Evolutionary conservation across 2,113 vertebrate species (phyloP).

Genomic region (Turdus rufiventris): DNA sequence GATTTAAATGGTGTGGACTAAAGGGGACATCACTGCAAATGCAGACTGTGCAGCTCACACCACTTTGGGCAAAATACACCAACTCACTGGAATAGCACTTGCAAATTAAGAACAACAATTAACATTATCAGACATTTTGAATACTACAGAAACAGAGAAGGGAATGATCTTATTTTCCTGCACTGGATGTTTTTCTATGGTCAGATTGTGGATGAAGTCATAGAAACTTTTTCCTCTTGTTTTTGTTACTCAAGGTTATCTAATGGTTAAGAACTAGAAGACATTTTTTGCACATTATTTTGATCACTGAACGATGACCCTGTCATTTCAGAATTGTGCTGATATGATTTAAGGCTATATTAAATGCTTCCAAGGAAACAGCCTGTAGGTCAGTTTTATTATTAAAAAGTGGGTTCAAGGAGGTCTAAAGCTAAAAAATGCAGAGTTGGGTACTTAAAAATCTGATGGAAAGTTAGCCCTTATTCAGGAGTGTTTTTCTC

Average conservation of each 20-base stretch:
- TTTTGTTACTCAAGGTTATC: not conserved
- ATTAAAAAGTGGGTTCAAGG: not conserved
- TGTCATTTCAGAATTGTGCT: not conserved
- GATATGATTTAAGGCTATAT: slow-evolving; percentile 13
- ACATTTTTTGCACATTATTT: not conserved
- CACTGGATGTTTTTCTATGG: not conserved
- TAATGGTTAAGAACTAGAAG: not conserved
- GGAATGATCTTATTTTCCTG: not conserved
- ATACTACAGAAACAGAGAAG: not conserved
- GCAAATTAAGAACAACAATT: not conserved
- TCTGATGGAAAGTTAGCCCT: slow-evolving; percentile 41
- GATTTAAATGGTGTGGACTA: not conserved
- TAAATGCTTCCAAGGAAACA: not conserved
- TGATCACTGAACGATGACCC: not conserved
- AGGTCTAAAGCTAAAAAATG: not conserved
- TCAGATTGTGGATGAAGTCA: not conserved
- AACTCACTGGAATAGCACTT: not conserved
- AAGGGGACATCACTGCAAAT: not conserved
- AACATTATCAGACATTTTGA: not conserved
- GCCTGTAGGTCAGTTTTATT: not conserved
- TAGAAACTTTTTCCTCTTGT: not conserved
- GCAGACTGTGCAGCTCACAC: not conserved
- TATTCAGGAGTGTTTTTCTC: not conserved
- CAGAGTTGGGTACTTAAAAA: not conserved
- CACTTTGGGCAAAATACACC: not conserved